These are phyloP conservation scores for Hydrophis major DNA, from an alignment of 2,797 vertebrate genomes.

Conservation along the genomic window DNA sequence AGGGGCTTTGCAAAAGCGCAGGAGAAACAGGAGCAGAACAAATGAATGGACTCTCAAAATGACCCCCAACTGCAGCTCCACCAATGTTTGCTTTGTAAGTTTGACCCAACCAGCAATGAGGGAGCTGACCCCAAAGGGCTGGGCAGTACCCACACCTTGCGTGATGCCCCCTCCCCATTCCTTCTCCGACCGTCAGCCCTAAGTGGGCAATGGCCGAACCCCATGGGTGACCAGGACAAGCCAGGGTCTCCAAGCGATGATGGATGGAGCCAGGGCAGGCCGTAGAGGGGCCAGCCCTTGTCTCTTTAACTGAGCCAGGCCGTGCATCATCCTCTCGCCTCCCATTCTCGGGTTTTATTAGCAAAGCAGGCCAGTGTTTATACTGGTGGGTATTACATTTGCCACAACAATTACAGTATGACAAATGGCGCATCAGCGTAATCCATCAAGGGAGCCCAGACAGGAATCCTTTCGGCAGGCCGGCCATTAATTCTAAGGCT, in stretches of 20 bases:
- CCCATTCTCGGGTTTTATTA: slow-evolving; percentile 93
- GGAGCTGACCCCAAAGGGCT: neutral
- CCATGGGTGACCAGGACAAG: too few species aligned
- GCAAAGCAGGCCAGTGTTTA: slow-evolving; percentile 93
- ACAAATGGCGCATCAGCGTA: slow-evolving; percentile 99
- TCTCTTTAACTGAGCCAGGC: slow-evolving; percentile 76
- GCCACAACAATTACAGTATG: slow-evolving; percentile 99
- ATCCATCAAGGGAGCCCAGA: slow-evolving; percentile 96
- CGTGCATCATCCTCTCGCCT: slow-evolving; percentile 92
- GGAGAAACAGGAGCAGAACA: neutral
- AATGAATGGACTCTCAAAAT: neutral
- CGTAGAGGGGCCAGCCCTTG: slow-evolving; percentile 73
- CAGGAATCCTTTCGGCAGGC: slow-evolving; percentile 98
- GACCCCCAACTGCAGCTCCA: neutral
- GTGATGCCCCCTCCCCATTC: too few species aligned
- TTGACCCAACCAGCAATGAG: neutral
- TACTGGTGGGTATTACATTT: slow-evolving; percentile 99
- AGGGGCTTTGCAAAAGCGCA: neutral
- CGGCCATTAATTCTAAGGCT: slow-evolving; percentile 91
- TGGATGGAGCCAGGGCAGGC: slow-evolving; percentile 40
- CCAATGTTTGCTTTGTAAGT: neutral
- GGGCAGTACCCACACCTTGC: neutral
- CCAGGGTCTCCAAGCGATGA: slow-evolving; percentile 6
- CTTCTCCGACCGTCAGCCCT: too few species aligned
- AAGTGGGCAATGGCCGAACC: neutral